Evolutionary conservation across 1,140 invertebrate genomes (phyloP), one percentile per base, ranked within the genome.

Genomic region (Zaprionus ghesquierei): DNA sequence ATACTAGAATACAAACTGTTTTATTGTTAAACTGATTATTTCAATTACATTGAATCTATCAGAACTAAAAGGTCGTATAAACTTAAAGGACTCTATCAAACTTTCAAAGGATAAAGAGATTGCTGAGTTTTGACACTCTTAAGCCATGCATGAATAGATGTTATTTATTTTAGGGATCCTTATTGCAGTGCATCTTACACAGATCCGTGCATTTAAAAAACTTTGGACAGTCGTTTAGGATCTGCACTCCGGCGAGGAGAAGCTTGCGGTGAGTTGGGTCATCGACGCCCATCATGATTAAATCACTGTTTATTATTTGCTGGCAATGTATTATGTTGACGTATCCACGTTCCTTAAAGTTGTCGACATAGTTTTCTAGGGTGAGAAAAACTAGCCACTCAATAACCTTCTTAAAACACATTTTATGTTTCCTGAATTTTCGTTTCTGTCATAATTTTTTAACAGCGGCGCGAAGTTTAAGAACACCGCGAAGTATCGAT

Each of bases 361-460:
- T 61, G 0, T 41, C 18, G 0, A 69, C 12, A 23, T 85, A 86
- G 29, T 59, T 53, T 33, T 85, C 81, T 81, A 85, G 81, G 15
- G 77, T 85, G 0, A 85, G 69, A 6, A 75, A 15, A 2, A 78
- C 69, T 9, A 85, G 56, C 81, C 81, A 85, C 0, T 86, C 75
- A 3, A 60, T 65, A 3, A 85, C 81, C 1, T 75, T 75, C 8
- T 10, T 50, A 6, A 35, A 20, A 23, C 70, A 75, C 81, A 86
- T 72, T 22, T 35, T 27, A 20, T 29, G 58, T 9, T 12, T 9
- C 5, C 15, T 12, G 4, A 4, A n/a, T 51, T 29, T 29, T 35
- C 12, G 5, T 38, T 15, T n/a, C n/a, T n/a, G 20, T 27, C 50
- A 2, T 10, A 27, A 53, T 51, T 38, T 5, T 46, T 25, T 25